phyloP scores from a whole-genome alignment of 2,113 vertebrate species.

The Plectropomus leopardus region DNA sequence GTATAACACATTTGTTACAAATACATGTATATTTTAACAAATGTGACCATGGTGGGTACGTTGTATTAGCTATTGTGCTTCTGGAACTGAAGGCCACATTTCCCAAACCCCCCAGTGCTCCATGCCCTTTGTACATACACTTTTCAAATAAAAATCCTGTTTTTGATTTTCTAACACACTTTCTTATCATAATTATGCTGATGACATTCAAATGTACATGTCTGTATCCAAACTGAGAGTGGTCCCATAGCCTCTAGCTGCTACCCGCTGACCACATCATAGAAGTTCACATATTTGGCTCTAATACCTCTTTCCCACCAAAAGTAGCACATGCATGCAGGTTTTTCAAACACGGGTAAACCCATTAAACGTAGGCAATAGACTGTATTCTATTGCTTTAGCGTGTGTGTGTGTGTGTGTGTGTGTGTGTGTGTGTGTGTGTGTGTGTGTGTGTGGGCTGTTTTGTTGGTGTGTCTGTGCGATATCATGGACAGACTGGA shows the following conservation, averaged over 20 bases:
- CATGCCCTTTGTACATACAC: neutral
- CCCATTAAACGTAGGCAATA: too few species aligned
- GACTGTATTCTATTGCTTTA: too few species aligned
- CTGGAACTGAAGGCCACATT: neutral
- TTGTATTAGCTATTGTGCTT: neutral
- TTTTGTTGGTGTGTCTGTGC: too few species aligned
- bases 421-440: too few species aligned
- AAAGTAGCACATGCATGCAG: too few species aligned
- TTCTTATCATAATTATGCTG: neutral
- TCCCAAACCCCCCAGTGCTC: neutral
- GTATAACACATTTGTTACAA: too few species aligned
- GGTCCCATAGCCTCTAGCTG: neutral
- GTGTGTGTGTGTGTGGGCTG: too few species aligned
- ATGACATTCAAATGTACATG: neutral
- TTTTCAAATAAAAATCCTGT: neutral
- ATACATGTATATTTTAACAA: neutral
- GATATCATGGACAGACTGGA: too few species aligned
- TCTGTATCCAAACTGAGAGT: neutral
- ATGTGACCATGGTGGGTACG: neutral
- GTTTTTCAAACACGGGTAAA: too few species aligned
- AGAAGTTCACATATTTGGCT: too few species aligned
- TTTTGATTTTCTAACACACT: neutral
- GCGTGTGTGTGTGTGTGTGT: too few species aligned
- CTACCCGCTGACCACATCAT: neutral
- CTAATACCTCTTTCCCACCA: too few species aligned